Evolutionary conservation across 2,797 vertebrate genomes (phyloP).

Genomic region (Hemitrygon akajei): DNA sequence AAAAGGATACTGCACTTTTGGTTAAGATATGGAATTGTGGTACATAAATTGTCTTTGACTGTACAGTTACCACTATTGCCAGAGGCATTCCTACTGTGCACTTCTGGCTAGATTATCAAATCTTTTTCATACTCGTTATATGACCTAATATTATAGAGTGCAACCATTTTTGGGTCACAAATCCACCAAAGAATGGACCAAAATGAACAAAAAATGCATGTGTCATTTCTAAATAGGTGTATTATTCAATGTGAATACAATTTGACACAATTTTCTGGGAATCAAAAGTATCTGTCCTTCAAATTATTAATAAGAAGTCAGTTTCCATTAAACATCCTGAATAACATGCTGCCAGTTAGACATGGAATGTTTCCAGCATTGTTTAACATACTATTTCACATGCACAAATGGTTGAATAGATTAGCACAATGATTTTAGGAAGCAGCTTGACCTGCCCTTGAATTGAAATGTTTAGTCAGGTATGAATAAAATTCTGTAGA

Average conservation of each 20-base stretch:
- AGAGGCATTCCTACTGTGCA: too few relatives aligned
- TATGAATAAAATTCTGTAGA: background rate
- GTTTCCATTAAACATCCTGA: background rate
- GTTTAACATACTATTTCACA: background rate
- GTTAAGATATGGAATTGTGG: too few relatives aligned
- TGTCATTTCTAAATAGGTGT: background rate
- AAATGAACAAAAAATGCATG: background rate
- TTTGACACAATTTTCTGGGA: background rate
- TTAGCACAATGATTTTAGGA: background rate
- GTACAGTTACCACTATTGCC: too few relatives aligned
- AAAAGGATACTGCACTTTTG: too few relatives aligned
- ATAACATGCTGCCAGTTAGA: background rate
- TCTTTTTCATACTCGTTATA: background rate
- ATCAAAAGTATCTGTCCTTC: background rate
- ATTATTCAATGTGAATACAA: background rate
- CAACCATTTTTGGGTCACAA: background rate
- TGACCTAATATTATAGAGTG: background rate
- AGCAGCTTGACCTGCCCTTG: background rate
- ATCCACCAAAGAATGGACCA: background rate
- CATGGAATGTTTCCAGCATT: background rate
- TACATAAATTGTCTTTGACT: too few relatives aligned
- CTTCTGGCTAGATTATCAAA: background rate
- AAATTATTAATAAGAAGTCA: conserved; percentile 3
- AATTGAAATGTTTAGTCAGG: background rate
- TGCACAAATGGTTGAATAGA: background rate